phyloP scores from a whole-genome alignment of 2,888 invertebrate species.

The Chelonus formosanus region DNA sequence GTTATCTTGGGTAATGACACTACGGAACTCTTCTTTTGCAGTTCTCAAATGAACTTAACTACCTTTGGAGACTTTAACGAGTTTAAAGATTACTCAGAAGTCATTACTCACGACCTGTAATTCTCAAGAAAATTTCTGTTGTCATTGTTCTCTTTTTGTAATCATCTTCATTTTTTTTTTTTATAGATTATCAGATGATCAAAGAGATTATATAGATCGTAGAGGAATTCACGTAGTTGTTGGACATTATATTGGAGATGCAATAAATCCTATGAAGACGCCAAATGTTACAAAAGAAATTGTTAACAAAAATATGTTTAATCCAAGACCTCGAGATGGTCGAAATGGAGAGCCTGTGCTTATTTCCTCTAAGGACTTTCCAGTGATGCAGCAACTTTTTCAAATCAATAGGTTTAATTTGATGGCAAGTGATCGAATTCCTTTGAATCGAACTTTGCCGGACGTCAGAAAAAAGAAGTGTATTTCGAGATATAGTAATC shows the following conservation, averaged over 20 bases:
- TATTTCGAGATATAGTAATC: constrained; percentile 68
- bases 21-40: constrained; percentile 13
- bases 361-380: constrained; percentile 77
- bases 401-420: constrained; percentile 88
- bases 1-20: constrained; percentile 26
- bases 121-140: constrained; percentile 8
- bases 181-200: constrained; percentile 69
- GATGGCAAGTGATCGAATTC: constrained; percentile 86
- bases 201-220: constrained; percentile 76
- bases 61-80: constrained; percentile 14
- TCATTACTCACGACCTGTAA: no score
- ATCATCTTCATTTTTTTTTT: constrained; percentile 13
- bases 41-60: constrained; percentile 8
- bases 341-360: constrained; percentile 83
- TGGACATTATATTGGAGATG: constrained; percentile 88
- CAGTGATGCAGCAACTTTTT: constrained; percentile 81
- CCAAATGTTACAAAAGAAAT: constrained; percentile 80
- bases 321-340: constrained; percentile 79
- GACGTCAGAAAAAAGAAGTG: constrained; percentile 87
- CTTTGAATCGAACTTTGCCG: constrained; percentile 83
- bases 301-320: constrained; percentile 80
- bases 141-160: constrained; percentile 20
- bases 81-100: constrained; percentile 1
- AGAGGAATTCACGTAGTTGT: constrained; percentile 85
- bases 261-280: constrained; percentile 65